Evolutionary conservation across 2,797 vertebrate species (phyloP).

Genomic region (Ceryle rudis): DNA sequence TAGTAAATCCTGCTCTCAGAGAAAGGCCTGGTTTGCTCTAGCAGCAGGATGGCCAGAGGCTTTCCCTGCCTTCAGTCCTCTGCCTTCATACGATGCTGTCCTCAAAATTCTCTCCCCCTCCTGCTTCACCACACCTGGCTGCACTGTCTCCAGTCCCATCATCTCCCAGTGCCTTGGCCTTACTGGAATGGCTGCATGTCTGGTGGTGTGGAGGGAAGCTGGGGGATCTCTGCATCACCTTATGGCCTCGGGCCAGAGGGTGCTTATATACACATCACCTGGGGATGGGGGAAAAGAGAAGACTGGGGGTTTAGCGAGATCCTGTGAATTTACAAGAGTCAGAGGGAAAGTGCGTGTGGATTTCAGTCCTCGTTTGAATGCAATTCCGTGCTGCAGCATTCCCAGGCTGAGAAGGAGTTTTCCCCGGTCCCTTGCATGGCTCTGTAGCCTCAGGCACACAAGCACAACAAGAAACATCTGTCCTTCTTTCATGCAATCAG

Average conservation of each 20-base stretch:
- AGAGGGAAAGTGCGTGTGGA: neutral
- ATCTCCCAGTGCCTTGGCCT: neutral
- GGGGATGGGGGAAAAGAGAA: neutral
- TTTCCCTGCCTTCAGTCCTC: neutral
- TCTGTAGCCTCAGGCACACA: conserved; percentile 52
- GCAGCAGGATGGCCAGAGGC: neutral
- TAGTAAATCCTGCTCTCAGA: neutral
- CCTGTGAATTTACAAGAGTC: neutral
- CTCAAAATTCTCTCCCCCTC: neutral
- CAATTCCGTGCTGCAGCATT: neutral
- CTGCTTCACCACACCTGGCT: neutral
- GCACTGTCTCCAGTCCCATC: neutral
- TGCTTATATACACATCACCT: neutral
- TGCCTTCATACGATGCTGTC: neutral
- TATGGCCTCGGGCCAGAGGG: neutral
- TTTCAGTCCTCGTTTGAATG: conserved; percentile 3
- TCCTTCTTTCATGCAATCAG: conserved; percentile 68
- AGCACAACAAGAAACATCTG: conserved; percentile 65
- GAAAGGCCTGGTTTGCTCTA: neutral
- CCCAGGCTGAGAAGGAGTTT: conserved; percentile 45
- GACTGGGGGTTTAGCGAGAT: rapidly evolving
- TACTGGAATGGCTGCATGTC: neutral
- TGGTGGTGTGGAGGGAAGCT: neutral
- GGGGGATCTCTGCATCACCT: neutral
- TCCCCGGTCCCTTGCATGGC: neutral